Percentiles rank a stretch among this genome's conserved stretches.
Evolutionary conservation across 2,888 invertebrate species (phyloP).

Genomic region (Xestia ashworthii): DNA sequence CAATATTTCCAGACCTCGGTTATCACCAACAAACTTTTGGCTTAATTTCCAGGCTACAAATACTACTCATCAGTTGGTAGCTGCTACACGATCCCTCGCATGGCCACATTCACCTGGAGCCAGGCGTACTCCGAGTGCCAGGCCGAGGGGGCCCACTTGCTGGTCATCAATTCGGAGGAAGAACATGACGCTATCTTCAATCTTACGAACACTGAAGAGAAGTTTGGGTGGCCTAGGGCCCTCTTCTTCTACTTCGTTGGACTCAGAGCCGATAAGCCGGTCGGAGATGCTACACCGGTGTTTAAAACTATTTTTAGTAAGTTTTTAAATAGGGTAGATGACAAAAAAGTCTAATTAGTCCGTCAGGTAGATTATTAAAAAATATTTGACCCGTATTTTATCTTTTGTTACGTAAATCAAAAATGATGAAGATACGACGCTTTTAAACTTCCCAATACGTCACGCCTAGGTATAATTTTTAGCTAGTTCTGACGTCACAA

Average conservation of each 20-base stretch:
- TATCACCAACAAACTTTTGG: background rate
- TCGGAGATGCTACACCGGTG: conserved; percentile 67
- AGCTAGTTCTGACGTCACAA: no score
- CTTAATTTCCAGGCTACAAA: conserved; percentile 71
- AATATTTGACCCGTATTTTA: no score
- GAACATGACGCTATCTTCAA: conserved; percentile 73
- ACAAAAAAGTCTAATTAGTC: no score
- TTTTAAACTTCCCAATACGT: no score
- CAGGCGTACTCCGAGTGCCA: conserved; percentile 79
- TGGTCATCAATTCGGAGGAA: conserved; percentile 77
- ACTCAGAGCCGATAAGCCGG: conserved; percentile 73
- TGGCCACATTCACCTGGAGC: conserved; percentile 75
- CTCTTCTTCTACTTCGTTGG: conserved; percentile 79
- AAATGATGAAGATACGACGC: no score
- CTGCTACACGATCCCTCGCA: conserved; percentile 78
- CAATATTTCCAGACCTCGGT: background rate
- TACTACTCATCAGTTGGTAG: conserved; percentile 74
- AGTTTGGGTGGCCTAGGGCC: conserved; percentile 28
- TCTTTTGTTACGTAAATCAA: no score
- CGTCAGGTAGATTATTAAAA: no score
- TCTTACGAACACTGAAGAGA: conserved; percentile 63
- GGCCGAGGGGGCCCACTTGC: conserved; percentile 77
- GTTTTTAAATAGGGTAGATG: no score
- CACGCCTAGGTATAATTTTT: no score
- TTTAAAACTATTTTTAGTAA: conserved; percentile 83